phyloP scores from a whole-genome alignment of 2,797 vertebrate genomes.

The Micromesistius poutassou region DNA sequence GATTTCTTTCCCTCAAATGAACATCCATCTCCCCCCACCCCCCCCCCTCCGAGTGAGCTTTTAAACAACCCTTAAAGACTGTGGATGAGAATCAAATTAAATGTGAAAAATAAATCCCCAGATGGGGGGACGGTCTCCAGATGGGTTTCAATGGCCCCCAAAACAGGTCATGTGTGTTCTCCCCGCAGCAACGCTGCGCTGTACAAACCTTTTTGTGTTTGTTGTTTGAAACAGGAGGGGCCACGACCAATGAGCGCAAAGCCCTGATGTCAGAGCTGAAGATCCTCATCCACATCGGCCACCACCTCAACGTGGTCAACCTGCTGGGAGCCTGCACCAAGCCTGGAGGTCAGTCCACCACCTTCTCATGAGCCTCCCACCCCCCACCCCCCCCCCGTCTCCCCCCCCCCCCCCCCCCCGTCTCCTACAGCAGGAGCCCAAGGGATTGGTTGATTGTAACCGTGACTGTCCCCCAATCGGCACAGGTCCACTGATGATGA shows the following conservation, averaged over 20 bases:
- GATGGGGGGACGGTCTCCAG: too few species aligned
- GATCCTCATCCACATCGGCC: constrained; percentile 94
- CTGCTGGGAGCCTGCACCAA: constrained; percentile 92
- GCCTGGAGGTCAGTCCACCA: constrained; percentile 81
- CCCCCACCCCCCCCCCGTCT: not conserved
- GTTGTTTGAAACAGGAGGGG: constrained; percentile 76
- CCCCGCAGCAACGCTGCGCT: not conserved
- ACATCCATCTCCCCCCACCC: not conserved
- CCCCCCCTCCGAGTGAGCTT: constrained; percentile 6
- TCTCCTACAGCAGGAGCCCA: too few species aligned
- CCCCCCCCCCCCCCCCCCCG: not conserved
- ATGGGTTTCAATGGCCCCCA: not conserved
- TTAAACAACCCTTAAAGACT: constrained; percentile 17
- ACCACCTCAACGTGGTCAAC: constrained; percentile 94
- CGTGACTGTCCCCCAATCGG: too few species aligned
- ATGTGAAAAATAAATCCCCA: constrained; percentile 1
- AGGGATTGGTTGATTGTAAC: not conserved
- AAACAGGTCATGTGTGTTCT: not conserved
- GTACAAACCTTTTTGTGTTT: not conserved
- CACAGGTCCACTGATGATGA: constrained; percentile 89
- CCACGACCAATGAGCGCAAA: constrained; percentile 89
- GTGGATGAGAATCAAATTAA: not conserved
- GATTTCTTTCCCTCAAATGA: constrained; percentile 13
- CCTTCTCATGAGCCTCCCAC: not conserved
- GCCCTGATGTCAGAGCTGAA: constrained; percentile 95